Evolutionary conservation across 2,113 vertebrate species (phyloP).

Genomic region (Melospiza georgiana): DNA sequence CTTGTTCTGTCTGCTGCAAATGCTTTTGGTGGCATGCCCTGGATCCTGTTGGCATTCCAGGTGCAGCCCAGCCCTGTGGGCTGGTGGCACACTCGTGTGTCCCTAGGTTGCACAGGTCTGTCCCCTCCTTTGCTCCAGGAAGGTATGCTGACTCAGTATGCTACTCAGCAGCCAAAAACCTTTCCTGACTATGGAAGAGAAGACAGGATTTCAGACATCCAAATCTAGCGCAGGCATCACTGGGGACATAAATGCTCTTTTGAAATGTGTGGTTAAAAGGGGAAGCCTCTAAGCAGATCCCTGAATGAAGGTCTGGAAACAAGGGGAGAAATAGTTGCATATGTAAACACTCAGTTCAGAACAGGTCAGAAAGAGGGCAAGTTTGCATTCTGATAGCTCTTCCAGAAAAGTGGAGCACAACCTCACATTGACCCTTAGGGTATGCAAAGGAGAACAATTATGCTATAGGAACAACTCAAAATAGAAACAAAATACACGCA

Average conservation of each 20-base stretch:
- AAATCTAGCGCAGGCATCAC: background rate
- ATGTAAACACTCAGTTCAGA: background rate
- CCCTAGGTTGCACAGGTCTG: background rate
- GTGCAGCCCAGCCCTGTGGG: background rate
- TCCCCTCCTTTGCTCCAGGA: background rate
- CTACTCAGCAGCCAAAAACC: background rate
- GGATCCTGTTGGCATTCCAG: background rate
- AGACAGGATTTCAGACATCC: background rate
- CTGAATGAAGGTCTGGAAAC: background rate
- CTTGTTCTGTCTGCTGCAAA: background rate
- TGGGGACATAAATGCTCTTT: fast-evolving
- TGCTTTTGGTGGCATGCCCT: background rate
- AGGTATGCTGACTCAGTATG: background rate
- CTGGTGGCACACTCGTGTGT: background rate
- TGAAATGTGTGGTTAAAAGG: background rate
- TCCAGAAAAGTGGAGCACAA: background rate
- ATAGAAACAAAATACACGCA: background rate
- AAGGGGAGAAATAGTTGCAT: background rate
- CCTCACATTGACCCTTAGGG: background rate
- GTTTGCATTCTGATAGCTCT: background rate
- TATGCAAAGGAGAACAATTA: background rate
- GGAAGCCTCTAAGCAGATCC: background rate
- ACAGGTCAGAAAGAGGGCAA: background rate
- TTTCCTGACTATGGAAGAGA: background rate
- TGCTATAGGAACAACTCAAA: background rate